These are phyloP conservation scores for Plumapathes pennacea DNA, from an alignment of 92 coral and sea anemone species.

Conservation along the genomic window DNA sequence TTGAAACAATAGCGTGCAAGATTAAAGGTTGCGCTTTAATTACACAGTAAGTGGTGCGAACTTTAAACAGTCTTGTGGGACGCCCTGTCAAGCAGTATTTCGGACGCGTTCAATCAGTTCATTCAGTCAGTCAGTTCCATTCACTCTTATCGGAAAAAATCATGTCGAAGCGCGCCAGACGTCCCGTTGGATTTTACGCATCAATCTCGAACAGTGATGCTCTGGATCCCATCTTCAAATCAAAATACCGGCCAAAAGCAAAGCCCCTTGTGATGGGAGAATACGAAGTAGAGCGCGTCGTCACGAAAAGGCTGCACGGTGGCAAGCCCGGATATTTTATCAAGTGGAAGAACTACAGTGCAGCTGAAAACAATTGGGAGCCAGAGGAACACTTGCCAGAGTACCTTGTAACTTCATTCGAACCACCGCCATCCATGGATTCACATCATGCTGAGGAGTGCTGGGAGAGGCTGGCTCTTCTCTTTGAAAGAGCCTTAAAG, in stretches of 20 bases:
- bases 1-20: too few species aligned
- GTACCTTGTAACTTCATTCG: constrained; percentile 1
- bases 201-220: background rate
- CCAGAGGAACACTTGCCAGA: constrained; percentile 19
- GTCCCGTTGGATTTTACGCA: constrained; percentile 13
- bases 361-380: constrained; percentile 29
- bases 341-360: constrained; percentile 16
- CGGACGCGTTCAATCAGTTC: too few species aligned
- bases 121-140: too few species aligned
- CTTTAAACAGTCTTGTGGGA: too few species aligned
- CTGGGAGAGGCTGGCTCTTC: too few species aligned
- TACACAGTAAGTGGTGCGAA: too few species aligned
- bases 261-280: constrained; percentile 12
- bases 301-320: constrained; percentile 3
- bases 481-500: too few species aligned
- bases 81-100: too few species aligned
- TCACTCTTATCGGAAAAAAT: too few species aligned
- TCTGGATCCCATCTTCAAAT: background rate
- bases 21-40: too few species aligned
- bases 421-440: too few species aligned
- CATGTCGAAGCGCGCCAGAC: constrained; percentile 29
- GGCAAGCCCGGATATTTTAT: constrained; percentile 8
- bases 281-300: constrained; percentile 30
- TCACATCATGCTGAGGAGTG: too few species aligned
- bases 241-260: constrained; percentile 12